These are phyloP conservation scores for Trematomus bernacchii DNA, from an alignment of 2,797 vertebrate genomes.

Conservation along the genomic window DNA sequence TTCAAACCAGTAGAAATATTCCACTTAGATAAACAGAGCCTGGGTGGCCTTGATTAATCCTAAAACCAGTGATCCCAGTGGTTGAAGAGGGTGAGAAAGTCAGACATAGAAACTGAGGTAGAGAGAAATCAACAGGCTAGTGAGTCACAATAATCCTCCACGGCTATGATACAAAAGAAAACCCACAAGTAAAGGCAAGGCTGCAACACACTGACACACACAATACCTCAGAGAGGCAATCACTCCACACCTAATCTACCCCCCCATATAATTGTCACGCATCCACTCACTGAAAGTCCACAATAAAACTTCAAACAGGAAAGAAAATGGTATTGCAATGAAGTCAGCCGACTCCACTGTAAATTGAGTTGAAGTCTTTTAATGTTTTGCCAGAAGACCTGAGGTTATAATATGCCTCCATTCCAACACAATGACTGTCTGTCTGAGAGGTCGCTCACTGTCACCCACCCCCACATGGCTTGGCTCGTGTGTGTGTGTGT, in stretches of 20 bases:
- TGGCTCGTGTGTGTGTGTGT: conserved; percentile 41
- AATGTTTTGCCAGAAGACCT: conserved; percentile 74
- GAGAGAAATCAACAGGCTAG: conserved; percentile 47
- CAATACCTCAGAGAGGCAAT: conserved; percentile 59
- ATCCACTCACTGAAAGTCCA: conserved; percentile 52
- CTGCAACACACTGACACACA: conserved; percentile 52
- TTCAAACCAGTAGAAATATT: conserved; percentile 50
- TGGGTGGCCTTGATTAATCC: conserved; percentile 62
- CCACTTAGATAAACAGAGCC: conserved; percentile 34
- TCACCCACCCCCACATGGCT: conserved; percentile 77
- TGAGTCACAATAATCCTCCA: conserved; percentile 63
- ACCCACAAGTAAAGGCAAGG: conserved; percentile 68
- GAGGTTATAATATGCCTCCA: conserved; percentile 73
- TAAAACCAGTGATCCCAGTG: conserved; percentile 35
- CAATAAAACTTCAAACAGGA: conserved; percentile 73
- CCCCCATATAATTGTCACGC: conserved; percentile 64
- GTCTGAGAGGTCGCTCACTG: conserved; percentile 70
- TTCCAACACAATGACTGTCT: conserved; percentile 77
- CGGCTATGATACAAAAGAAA: conserved; percentile 54
- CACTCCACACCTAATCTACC: conserved; percentile 62
- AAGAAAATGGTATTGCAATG: conserved; percentile 58
- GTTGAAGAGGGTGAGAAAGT: conserved; percentile 34
- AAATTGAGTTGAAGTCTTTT: conserved; percentile 66
- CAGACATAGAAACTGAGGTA: conserved; percentile 25
- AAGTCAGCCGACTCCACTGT: conserved; percentile 59